Conservation (phyloP, 2,888 invertebrate species). For the Drosophila fungiperda region DNA sequence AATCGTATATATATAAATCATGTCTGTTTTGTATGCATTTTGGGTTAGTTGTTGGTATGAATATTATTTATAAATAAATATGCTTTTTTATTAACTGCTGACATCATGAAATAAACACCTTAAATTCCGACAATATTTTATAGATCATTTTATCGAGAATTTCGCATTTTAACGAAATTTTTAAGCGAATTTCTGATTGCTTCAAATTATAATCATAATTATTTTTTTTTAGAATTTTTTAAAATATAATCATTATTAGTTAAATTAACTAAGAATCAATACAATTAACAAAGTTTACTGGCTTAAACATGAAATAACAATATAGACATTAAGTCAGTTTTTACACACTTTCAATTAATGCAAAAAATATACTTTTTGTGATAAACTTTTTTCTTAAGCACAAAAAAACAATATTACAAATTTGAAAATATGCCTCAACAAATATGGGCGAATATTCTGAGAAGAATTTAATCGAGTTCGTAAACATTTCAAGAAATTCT, state of each 20-base stretch:
- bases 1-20: conserved; percentile 36
- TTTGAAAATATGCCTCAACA: background rate
- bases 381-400: background rate
- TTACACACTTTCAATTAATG: background rate
- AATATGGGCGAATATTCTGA: background rate
- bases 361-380: background rate
- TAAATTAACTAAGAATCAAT: background rate
- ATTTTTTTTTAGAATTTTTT: background rate
- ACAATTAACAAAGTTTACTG: background rate
- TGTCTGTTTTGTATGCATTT: conserved; percentile 44
- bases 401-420: background rate
- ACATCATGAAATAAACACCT: conserved; percentile 33
- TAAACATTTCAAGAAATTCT: background rate
- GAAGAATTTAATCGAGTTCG: background rate
- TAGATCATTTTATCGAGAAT: background rate
- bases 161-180: background rate
- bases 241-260: background rate
- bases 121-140: background rate
- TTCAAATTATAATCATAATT: background rate
- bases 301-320: background rate
- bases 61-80: conserved; percentile 39
- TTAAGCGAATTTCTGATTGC: background rate
- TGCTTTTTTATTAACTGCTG: conserved; percentile 11
- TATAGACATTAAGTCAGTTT: background rate
- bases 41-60: conserved; percentile 39